A percentile compares a stretch with the other conserved stretches of the same genome.
These are phyloP conservation scores for rat (Rattus norvegicus) DNA, from an alignment of 2,113 vertebrate genomes.

Conservation along the genomic window GRCr8 NC_086024.1:91853501-91854000, in stretches of 20 bases:
- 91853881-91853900: background rate
- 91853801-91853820: background rate
- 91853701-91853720: background rate
- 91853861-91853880: background rate
- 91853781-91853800: background rate
- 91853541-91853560: background rate
- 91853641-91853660: background rate
- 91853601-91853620: background rate
- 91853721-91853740: background rate
- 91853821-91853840: background rate
- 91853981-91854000: background rate
- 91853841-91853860: background rate
- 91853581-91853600: background rate
- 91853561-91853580: background rate
- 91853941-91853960: background rate
- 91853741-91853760: background rate
- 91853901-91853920: background rate
- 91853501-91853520: background rate
- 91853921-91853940: rapidly evolving
- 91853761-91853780: background rate
- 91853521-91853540: background rate
- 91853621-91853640: background rate
- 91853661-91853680: background rate
- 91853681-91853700: background rate
- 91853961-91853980: background rate